These are phyloP conservation scores for Phaethornis superciliosus DNA, from an alignment of 2,113 vertebrate genomes.

Conservation along the genomic window DNA sequence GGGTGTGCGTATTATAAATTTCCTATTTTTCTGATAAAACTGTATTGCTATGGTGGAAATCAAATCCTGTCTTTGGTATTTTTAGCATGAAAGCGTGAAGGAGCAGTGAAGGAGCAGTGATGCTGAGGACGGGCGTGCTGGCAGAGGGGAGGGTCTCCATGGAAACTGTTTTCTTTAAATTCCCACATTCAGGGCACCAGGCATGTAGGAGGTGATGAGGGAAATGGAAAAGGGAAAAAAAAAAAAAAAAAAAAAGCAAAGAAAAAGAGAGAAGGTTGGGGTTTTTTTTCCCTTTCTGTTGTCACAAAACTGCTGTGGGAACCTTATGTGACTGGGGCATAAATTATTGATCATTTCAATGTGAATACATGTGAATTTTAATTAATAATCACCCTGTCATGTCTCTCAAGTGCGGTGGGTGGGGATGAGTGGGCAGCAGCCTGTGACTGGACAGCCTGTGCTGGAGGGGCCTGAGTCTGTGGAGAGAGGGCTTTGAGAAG, in stretches of 20 bases:
- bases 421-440: not conserved
- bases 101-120: constrained; percentile 71
- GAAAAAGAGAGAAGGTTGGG: not conserved
- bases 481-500: not conserved
- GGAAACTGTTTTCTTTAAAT: constrained; percentile 87
- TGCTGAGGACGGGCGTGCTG: constrained; percentile 74
- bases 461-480: not conserved
- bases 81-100: constrained; percentile 78
- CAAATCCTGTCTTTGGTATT: constrained; percentile 75
- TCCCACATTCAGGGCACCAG: constrained; percentile 76
- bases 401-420: constrained; percentile 10
- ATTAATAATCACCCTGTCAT: constrained; percentile 6
- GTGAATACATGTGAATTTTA: constrained; percentile 14
- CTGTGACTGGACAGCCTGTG: fast-evolving
- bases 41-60: constrained; percentile 63
- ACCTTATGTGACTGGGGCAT: not conserved
- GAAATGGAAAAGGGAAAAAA: constrained; percentile 40
- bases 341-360: constrained; percentile 69
- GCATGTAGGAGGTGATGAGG: constrained; percentile 75
- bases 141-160: constrained; percentile 82
- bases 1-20: not conserved
- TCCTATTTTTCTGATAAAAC: constrained; percentile 71
- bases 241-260: not conserved
- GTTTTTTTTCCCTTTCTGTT: constrained; percentile 40
- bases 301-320: constrained; percentile 64